These are phyloP conservation scores for Cremastinae sp. DNA, from an alignment of 2,888 invertebrate species.

Conservation along the genomic window DNA sequence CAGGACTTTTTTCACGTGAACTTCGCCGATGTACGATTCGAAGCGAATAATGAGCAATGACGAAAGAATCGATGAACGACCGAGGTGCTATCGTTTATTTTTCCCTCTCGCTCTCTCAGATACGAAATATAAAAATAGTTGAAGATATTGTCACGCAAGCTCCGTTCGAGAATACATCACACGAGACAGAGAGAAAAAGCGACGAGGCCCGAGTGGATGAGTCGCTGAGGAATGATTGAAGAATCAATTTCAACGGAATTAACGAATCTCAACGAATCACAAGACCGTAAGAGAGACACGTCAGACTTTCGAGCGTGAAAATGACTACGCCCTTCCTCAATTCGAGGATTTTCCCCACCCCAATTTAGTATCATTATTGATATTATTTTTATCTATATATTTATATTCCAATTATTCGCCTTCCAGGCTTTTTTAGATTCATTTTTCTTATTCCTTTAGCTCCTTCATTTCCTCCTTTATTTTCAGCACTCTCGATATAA, in stretches of 20 bases:
- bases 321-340: no score
- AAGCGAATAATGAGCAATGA: not conserved
- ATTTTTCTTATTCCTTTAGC: no score
- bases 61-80: slow-evolving; percentile 30
- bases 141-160: slow-evolving; percentile 23
- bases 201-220: not conserved
- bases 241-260: slow-evolving; percentile 11
- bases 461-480: no score
- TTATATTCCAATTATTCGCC: no score
- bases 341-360: no score
- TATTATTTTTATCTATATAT: no score
- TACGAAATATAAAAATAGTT: slow-evolving; percentile 33
- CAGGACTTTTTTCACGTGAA: not conserved
- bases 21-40: not conserved
- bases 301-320: no score
- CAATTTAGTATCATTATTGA: no score
- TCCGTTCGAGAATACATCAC: not conserved
- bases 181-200: not conserved
- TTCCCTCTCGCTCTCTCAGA: not conserved
- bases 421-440: no score
- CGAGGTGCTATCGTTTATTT: not conserved
- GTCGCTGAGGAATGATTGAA: not conserved
- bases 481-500: no score
- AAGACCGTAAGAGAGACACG: no score
- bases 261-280: not conserved